These are phyloP conservation scores for Chaenocephalus aceratus DNA, from an alignment of 2,113 vertebrate genomes.

Conservation along the genomic window DNA sequence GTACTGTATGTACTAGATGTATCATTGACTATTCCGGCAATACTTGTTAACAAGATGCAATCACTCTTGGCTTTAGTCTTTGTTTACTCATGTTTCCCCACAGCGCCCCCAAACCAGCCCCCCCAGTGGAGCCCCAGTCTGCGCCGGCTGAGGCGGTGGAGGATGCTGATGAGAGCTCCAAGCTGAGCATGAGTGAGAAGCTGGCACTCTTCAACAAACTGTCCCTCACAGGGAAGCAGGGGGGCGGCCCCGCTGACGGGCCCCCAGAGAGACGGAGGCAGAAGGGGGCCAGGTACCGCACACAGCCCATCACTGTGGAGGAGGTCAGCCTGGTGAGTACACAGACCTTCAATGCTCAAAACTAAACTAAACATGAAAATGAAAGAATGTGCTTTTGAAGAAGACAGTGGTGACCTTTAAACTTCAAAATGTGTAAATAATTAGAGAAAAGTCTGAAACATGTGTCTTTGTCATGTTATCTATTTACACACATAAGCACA, in stretches of 20 bases:
- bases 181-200: constrained; percentile 84
- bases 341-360: not conserved
- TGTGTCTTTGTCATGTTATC: too few species aligned
- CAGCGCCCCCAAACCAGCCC: constrained; percentile 60
- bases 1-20: not conserved
- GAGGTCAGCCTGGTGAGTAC: constrained; percentile 82
- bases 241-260: not conserved
- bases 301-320: constrained; percentile 85
- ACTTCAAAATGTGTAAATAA: too few species aligned
- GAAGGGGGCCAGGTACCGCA: constrained; percentile 84
- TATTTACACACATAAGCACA: too few species aligned
- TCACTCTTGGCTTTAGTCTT: not conserved
- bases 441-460: too few species aligned
- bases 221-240: constrained; percentile 54
- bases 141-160: constrained; percentile 50
- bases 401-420: not conserved
- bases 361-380: not conserved
- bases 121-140: constrained; percentile 43
- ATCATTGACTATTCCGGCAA: not conserved
- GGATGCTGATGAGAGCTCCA: constrained; percentile 77
- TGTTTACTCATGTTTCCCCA: not conserved
- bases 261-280: constrained; percentile 77
- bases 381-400: not conserved
- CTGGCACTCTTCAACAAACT: constrained; percentile 86
- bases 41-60: not conserved